Evolutionary conservation across 1,140 invertebrate genomes (phyloP), one percentile per base, ranked within the genome.

Genomic region (Neodiprion fabricii): DNA sequence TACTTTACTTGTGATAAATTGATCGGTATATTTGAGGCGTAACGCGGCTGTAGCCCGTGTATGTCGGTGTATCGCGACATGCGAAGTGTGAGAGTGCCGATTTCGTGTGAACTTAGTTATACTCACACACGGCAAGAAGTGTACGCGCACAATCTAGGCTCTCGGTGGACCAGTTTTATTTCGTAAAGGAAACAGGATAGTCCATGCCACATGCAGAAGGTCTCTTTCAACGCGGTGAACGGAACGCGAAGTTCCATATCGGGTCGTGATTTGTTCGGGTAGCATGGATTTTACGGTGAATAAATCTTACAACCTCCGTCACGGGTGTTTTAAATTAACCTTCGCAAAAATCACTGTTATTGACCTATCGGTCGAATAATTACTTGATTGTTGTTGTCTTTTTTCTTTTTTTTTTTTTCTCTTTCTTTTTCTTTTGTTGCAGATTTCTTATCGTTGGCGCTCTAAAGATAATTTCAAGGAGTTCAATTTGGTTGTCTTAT

Each of bases 81-180:
- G 28, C 1, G 1, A 40, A 40, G 5, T 40, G 28, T 40, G 28
- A 40, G 28, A 40, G 28, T 40, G 28, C 28, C 2, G 28, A 40
- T 40, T 40, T 2, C 28, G 28, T 40, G 28, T 40, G 28, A 40
- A 40, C 28, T 40, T 40, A 40, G 28, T 40, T 40, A 40, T 40
- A 40, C 28, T 40, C 28, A 40, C 28, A 40, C 28, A 40, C 28
- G 28, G 28, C 5, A 40, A 69, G 11, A 65, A 65, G 17, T 21
- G 12, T 69, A 69, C 40, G 23, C 21, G 1, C 7, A 21, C 17
- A 69, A 23, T 14, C 17, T 11, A 5, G 11, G 21, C 23, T 11
- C 61, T 14, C 7, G 67, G 40, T 69, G 67, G 67, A 69, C 67
- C 67, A 69, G 67, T 69, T 69, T 69, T 21, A 69, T 69, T 69